Evolutionary conservation across 1,140 invertebrate species (phyloP).

Genomic region (Drosophila truncata): DNA sequence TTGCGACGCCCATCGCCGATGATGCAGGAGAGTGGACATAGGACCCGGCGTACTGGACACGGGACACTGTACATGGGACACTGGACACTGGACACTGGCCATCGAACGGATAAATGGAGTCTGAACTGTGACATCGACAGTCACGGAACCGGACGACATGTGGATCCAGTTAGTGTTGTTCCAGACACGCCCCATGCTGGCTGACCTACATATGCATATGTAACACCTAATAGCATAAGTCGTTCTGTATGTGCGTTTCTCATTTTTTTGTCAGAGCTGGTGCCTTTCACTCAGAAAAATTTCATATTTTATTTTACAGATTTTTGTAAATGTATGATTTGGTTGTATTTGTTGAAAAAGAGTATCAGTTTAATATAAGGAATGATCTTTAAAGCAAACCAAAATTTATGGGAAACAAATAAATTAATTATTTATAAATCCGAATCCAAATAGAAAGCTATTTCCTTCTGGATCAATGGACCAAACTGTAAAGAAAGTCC

Average conservation of each 20-base stretch:
- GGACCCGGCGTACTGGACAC: constrained; percentile 9
- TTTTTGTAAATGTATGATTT: neutral
- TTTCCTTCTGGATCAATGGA: too few species aligned
- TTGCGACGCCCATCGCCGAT: constrained; percentile 42
- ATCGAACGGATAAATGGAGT: constrained; percentile 37
- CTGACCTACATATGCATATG: constrained; percentile 77
- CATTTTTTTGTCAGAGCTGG: constrained; percentile 32
- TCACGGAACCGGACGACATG: constrained; percentile 72
- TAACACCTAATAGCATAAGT: constrained; percentile 56
- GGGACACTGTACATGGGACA: neutral
- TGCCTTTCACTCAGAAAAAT: constrained; percentile 11
- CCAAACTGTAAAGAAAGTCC: too few species aligned
- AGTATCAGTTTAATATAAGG: too few species aligned
- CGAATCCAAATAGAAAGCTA: too few species aligned
- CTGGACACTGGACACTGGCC: neutral
- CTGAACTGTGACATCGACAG: constrained; percentile 48
- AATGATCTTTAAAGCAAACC: too few species aligned
- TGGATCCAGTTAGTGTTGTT: constrained; percentile 63
- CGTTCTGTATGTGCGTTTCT: constrained; percentile 15
- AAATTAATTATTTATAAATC: too few species aligned
- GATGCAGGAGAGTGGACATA: constrained; percentile 31
- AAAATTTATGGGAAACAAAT: too few species aligned
- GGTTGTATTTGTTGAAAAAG: neutral
- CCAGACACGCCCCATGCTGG: constrained; percentile 37
- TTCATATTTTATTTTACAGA: neutral